These are phyloP conservation scores for Oxygymnocypris stewartii DNA, from an alignment of 2,113 vertebrate species.

Conservation along the genomic window DNA sequence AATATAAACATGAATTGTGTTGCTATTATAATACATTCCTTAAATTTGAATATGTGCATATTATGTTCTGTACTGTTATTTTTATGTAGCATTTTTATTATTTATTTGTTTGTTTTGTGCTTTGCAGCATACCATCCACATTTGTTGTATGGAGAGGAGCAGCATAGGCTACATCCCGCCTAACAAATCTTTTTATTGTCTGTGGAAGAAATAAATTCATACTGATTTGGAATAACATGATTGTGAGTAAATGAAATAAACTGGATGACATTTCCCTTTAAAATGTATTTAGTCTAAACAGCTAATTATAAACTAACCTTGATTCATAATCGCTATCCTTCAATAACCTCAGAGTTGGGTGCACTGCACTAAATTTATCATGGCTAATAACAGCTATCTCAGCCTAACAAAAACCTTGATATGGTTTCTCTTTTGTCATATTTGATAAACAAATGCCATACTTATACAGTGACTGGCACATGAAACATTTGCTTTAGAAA, in stretches of 20 bases:
- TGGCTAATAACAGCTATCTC: neutral
- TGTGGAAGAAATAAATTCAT: neutral
- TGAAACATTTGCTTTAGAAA: slow-evolving; percentile 18
- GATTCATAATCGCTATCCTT: neutral
- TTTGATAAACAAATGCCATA: slow-evolving; percentile 11
- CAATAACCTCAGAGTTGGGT: neutral
- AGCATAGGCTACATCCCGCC: neutral
- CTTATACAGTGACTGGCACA: neutral
- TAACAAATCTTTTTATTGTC: too few species aligned
- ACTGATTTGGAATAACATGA: neutral
- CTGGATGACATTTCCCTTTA: neutral
- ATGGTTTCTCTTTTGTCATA: neutral
- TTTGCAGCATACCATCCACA: neutral
- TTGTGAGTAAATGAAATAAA: neutral
- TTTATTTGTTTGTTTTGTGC: neutral
- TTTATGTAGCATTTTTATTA: neutral
- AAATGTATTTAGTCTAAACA: neutral
- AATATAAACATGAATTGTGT: too few species aligned
- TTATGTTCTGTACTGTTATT: neutral
- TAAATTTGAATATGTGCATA: too few species aligned
- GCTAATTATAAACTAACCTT: slow-evolving; percentile 7
- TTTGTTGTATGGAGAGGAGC: neutral
- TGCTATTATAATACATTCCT: too few species aligned
- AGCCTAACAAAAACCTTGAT: neutral
- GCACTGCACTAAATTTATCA: neutral